Base-by-base conservation (phyloP, 2,888 invertebrate genomes). In the Chrysolina haemoptera region DNA sequence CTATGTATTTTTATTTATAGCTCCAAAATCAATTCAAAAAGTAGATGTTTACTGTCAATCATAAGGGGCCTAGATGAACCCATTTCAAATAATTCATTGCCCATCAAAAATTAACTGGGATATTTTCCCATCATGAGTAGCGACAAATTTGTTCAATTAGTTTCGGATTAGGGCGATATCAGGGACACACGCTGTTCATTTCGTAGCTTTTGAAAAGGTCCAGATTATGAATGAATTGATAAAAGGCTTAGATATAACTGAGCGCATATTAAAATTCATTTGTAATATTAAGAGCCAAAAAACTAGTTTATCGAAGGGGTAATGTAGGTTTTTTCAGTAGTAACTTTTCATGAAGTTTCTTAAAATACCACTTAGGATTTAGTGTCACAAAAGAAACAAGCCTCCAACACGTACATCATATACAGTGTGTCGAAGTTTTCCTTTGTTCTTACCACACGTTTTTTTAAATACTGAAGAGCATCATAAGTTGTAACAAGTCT, bases 81-180 rank as follows among this genome's bases (percentile, higher is more conserved):
- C 53, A 20, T 53, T 53, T 53, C 5, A 20, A 11, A 18, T 53
- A 53, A 20, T 22, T 53, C 22, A 53, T 53, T 53, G 53, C 53
- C 20, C 20, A 18, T 53, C 18, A 20, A 53, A 12, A 20, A 53
- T 12, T 11, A 53, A 53, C 18, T 53, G 10, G 53, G 20, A 53
- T 53, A 53, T 53, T 18, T 20, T 20, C 11, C 20, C 53, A 53
- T 11, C 53, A 1, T 53, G 53, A 53, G 53, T 53, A 20, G 20
- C 53, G 53, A 53, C 53, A 53, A 53, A 53, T 53, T 53, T 53
- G 53, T 77, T 75, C 73, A 77, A 77, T 77, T 73, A 77, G 70
- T 77, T 77, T 75, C 75, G 77, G 77, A 75, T 77, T 77, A 77
- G 35, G 71, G 75, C 71, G 72, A 71, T 72, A 76, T 73, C 50